A percentile compares a stretch with the other conserved stretches of the same genome.
These are phyloP conservation scores for Oreochromis niloticus DNA, from an alignment of 2,113 vertebrate genomes.

Conservation along the genomic window DNA sequence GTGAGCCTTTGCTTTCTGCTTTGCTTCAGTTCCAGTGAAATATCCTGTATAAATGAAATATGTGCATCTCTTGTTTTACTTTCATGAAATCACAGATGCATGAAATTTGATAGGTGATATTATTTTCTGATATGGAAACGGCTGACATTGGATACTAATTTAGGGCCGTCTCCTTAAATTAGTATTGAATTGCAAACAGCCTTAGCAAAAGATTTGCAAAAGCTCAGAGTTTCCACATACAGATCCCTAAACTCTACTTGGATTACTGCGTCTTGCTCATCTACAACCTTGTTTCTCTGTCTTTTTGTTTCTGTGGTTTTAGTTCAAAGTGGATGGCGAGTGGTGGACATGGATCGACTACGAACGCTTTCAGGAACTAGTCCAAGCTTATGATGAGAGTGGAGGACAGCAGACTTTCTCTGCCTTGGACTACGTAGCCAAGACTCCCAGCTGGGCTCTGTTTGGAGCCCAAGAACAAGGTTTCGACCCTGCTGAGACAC, in stretches of 20 bases:
- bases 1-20: neutral
- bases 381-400: constrained; percentile 65
- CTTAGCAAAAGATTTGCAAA: neutral
- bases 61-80: neutral
- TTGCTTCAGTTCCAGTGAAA: neutral
- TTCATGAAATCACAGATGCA: neutral
- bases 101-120: neutral
- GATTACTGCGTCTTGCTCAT: neutral
- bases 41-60: neutral
- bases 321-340: constrained; percentile 84
- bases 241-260: neutral
- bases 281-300: neutral
- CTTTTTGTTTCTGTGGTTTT: neutral
- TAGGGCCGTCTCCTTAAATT: neutral
- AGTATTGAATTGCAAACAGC: neutral
- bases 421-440: constrained; percentile 78
- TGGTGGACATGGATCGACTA: constrained; percentile 97
- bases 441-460: constrained; percentile 85
- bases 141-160: neutral
- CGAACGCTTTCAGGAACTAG: constrained; percentile 82
- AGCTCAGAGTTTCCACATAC: neutral
- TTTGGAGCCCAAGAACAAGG: constrained; percentile 84
- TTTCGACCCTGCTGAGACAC: constrained; percentile 84
- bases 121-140: neutral
- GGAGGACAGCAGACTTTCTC: constrained; percentile 73